Percentiles rank a stretch among this genome's conserved stretches.
Evolutionary conservation across 2,797 vertebrate genomes (phyloP).

Genomic region (Cirrhinus mrigala): DNA sequence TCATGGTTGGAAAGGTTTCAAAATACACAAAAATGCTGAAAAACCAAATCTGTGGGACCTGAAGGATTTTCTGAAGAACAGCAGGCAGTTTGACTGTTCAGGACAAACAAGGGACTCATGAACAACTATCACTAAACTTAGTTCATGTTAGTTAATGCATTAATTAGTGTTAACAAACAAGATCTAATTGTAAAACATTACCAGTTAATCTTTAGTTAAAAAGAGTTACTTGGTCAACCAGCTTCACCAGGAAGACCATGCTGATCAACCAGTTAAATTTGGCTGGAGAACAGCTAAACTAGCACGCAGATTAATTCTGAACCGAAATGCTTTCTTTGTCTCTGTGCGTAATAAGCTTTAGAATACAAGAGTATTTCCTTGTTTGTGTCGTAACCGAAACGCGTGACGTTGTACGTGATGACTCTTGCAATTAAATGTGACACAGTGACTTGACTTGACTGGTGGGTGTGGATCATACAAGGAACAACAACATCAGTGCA

Average conservation of each 20-base stretch:
- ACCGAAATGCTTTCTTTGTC: background rate
- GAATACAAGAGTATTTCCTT: background rate
- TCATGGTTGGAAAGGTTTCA: too few relatives aligned
- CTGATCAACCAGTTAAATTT: background rate
- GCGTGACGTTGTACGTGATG: constrained; percentile 12
- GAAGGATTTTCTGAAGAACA: too few relatives aligned
- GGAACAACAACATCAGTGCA: background rate
- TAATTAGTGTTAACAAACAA: background rate
- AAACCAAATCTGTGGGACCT: too few relatives aligned
- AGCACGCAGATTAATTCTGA: background rate
- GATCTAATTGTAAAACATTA: background rate
- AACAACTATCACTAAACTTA: too few relatives aligned
- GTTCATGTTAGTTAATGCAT: background rate
- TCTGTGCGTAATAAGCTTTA: background rate
- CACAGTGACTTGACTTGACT: background rate
- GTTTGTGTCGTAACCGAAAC: background rate
- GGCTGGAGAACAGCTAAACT: background rate
- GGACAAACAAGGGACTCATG: too few relatives aligned
- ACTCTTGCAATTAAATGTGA: background rate
- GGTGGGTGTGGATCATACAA: constrained; percentile 7
- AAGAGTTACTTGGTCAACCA: background rate
- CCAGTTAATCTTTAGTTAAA: background rate
- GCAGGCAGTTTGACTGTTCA: too few relatives aligned
- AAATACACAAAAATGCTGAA: too few relatives aligned
- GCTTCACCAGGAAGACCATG: constrained; percentile 8